Evolutionary conservation across 2,797 vertebrate species (phyloP).

Genomic region (Anabas testudineus): DNA sequence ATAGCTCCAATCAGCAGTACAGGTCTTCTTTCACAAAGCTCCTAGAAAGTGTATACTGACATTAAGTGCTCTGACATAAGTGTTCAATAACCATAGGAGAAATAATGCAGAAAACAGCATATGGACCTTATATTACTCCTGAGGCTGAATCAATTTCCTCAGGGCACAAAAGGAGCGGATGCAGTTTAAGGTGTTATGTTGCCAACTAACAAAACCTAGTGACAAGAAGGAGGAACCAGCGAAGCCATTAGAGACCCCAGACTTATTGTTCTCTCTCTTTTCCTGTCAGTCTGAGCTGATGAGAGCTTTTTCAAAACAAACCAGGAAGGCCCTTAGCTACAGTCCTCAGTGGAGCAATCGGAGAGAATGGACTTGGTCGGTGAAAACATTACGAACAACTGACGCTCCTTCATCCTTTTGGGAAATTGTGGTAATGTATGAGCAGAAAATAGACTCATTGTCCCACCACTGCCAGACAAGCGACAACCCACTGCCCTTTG

Average conservation of each 20-base stretch:
- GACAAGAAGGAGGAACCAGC: conserved; percentile 60
- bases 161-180: conserved; percentile 46
- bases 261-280: conserved; percentile 65
- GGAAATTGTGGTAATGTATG: conserved; percentile 44
- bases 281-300: conserved; percentile 58
- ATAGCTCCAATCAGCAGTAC: background rate
- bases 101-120: conserved; percentile 49
- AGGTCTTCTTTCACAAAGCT: conserved; percentile 11
- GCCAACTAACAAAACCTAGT: conserved; percentile 70
- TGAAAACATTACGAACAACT: conserved; percentile 23
- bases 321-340: conserved; percentile 30
- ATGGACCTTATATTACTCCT: conserved; percentile 45
- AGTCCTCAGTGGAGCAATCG: conserved; percentile 54
- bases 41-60: background rate
- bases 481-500: background rate
- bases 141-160: conserved; percentile 62
- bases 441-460: conserved; percentile 62
- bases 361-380: conserved; percentile 32
- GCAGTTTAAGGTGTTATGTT: conserved; percentile 53
- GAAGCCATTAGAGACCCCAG: conserved; percentile 52
- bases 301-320: conserved; percentile 46
- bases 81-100: conserved; percentile 19
- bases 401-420: conserved; percentile 30
- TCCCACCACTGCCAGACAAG: conserved; percentile 26
- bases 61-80: conserved; percentile 10